Percentiles rank a stretch among this genome's conserved stretches.
These are phyloP conservation scores for Colossoma macropomum DNA, from an alignment of 2,113 vertebrate species.

Conservation along the genomic window DNA sequence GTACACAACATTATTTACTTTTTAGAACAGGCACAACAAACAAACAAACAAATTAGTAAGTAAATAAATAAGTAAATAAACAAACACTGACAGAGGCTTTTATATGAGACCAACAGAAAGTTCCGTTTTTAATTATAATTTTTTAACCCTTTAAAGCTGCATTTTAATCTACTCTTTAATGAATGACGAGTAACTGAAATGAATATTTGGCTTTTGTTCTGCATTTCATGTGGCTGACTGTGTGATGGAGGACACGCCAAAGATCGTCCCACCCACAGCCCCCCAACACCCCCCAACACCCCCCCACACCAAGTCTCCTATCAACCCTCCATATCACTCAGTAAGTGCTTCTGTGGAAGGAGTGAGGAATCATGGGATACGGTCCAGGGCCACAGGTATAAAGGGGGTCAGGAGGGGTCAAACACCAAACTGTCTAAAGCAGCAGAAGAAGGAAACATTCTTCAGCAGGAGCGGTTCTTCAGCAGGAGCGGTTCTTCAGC, in stretches of 20 bases:
- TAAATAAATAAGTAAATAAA: too few species aligned
- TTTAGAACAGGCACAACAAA: too few species aligned
- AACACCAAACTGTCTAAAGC: constrained; percentile 51
- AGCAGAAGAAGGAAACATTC: constrained; percentile 26
- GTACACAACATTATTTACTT: too few species aligned
- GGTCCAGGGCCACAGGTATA: constrained; percentile 65
- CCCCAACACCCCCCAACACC: not conserved
- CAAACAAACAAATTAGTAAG: too few species aligned
- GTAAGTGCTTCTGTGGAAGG: constrained; percentile 48
- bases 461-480: constrained; percentile 31
- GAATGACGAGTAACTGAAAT: too few species aligned
- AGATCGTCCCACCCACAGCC: not conserved
- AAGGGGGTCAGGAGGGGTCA: constrained; percentile 53
- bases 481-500: not conserved
- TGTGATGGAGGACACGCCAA: not conserved
- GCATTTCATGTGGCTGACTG: too few species aligned
- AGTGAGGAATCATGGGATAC: constrained; percentile 50
- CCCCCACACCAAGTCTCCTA: not conserved
- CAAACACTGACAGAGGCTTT: too few species aligned
- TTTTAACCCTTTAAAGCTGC: too few species aligned
- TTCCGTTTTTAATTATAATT: too few species aligned
- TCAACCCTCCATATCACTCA: not conserved
- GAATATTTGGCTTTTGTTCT: too few species aligned
- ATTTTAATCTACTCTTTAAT: too few species aligned
- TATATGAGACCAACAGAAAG: too few species aligned